phyloP scores from a whole-genome alignment of 2,797 vertebrate species.

The Sibirionetta formosa region DNA sequence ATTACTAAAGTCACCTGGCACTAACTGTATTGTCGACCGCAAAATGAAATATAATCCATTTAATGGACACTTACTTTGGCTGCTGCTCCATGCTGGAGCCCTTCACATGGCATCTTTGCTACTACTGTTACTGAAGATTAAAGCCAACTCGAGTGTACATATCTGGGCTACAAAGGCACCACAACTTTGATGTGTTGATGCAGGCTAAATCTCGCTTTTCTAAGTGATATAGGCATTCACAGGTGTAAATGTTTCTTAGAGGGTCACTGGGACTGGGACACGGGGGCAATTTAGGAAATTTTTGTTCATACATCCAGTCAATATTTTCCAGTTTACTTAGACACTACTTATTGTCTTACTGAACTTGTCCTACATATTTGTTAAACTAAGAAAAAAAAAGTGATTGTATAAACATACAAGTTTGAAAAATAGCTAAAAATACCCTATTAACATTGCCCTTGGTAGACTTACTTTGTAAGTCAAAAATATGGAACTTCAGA shows the following conservation, averaged over 20 bases:
- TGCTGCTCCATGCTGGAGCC: neutral
- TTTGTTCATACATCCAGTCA: neutral
- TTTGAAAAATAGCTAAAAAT: neutral
- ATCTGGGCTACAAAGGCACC: neutral
- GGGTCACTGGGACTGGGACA: neutral
- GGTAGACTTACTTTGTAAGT: neutral
- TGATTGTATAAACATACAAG: neutral
- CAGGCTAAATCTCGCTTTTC: neutral
- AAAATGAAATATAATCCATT: neutral
- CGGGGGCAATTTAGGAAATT: neutral
- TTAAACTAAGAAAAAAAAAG: neutral
- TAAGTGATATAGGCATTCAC: neutral
- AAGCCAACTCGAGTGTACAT: neutral
- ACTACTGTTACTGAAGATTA: neutral
- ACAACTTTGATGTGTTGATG: neutral
- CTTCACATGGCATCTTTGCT: neutral
- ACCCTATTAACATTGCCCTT: neutral
- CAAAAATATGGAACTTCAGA: neutral
- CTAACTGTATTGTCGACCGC: neutral
- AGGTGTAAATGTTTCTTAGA: neutral
- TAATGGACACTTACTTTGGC: neutral
- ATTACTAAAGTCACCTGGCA: neutral
- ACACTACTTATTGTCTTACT: neutral
- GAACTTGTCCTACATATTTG: neutral
- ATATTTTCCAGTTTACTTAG: neutral